phyloP scores from a whole-genome alignment of 2,113 vertebrate species.

The Oncorhynchus tshawytscha region DNA sequence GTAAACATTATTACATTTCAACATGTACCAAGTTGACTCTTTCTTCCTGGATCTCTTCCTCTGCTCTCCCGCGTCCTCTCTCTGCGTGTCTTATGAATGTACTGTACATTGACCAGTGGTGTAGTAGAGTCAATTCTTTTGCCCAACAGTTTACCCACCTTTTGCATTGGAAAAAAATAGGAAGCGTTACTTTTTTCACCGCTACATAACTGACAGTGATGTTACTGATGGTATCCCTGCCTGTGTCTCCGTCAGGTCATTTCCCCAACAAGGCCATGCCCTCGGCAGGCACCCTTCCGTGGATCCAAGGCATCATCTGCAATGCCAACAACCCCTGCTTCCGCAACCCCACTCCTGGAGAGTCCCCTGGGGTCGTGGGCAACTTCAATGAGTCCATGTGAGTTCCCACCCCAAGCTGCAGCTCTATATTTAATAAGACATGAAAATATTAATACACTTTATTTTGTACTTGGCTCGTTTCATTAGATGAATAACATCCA shows the following conservation, averaged over 20 bases:
- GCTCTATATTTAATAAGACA: neutral
- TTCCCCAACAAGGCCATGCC: conserved; percentile 99
- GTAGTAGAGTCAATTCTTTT: too few species aligned
- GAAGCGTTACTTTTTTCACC: neutral
- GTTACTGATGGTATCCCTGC: too few species aligned
- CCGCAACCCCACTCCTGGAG: conserved; percentile 90
- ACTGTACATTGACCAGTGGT: neutral
- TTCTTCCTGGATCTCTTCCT: too few species aligned
- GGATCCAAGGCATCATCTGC: conserved; percentile 97
- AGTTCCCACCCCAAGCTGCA: conserved; percentile 59
- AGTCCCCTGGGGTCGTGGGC: conserved; percentile 89
- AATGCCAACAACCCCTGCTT: conserved; percentile 99
- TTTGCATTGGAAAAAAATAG: too few species aligned
- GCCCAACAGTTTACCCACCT: too few species aligned
- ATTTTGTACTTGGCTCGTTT: too few species aligned
- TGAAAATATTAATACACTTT: neutral
- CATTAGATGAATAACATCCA: too few species aligned
- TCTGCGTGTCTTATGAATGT: too few species aligned
- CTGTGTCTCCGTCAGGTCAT: conserved; percentile 78
- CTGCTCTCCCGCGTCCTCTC: too few species aligned
- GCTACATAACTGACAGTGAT: neutral
- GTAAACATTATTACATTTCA: too few species aligned
- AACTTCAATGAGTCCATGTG: conserved; percentile 98
- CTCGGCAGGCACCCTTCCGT: conserved; percentile 93
- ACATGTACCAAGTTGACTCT: too few species aligned